Evolutionary conservation across 2,888 invertebrate species (phyloP).

Genomic region (Clivina fossor): DNA sequence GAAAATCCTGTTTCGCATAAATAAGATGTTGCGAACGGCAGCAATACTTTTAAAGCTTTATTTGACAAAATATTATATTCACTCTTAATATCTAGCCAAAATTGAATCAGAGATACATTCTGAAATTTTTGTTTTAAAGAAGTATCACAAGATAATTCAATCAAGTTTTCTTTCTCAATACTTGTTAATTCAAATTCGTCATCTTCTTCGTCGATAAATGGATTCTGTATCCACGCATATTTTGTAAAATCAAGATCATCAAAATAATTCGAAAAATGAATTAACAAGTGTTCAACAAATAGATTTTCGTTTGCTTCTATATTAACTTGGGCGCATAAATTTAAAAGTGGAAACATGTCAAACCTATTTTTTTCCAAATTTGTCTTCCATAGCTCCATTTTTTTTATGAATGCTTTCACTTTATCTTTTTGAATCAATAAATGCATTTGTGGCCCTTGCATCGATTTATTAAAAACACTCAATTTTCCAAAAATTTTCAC

Average conservation of each 20-base stretch:
- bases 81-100: not conserved
- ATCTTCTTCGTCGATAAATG: constrained; percentile 5
- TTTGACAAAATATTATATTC: constrained; percentile 9
- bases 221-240: too few relatives aligned
- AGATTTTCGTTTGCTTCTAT: constrained; percentile 7
- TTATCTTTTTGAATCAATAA: too few relatives aligned
- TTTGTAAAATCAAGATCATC: too few relatives aligned
- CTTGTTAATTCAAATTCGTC: constrained; percentile 6
- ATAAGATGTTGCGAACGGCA: constrained; percentile 26
- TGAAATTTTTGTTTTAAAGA: constrained; percentile 6
- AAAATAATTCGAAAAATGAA: constrained; percentile 7
- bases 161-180: constrained; percentile 7
- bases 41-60: constrained; percentile 6
- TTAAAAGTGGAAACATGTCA: too few relatives aligned
- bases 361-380: too few relatives aligned
- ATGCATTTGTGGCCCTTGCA: too few relatives aligned
- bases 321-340: constrained; percentile 4
- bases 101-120: too few relatives aligned
- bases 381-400: too few relatives aligned
- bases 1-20: constrained; percentile 34
- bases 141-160: too few relatives aligned
- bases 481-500: too few relatives aligned
- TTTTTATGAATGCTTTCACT: too few relatives aligned
- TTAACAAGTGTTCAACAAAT: constrained; percentile 6
- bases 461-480: too few relatives aligned